Evolutionary conservation across 2,113 vertebrate species (phyloP).

Genomic region (Petaurus breviceps): DNA sequence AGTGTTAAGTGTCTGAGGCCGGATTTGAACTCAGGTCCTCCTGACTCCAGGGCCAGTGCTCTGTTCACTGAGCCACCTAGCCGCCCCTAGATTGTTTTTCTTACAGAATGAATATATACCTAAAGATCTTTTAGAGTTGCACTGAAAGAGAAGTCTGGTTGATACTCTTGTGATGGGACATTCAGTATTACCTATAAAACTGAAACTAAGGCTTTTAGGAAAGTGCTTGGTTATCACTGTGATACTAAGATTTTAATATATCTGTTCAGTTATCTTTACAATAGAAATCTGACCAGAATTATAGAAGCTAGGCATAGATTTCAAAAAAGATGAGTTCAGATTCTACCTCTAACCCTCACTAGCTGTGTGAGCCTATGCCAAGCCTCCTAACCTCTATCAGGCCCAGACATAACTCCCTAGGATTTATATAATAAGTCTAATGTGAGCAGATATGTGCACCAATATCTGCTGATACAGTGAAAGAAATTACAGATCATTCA

Average conservation of each 20-base stretch:
- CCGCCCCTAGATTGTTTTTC: too few species aligned
- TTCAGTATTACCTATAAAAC: neutral
- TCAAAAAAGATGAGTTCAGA: slow-evolving; percentile 61
- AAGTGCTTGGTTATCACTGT: slow-evolving; percentile 37
- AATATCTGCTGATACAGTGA: neutral
- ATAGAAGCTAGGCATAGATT: slow-evolving; percentile 15
- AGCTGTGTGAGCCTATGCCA: slow-evolving; percentile 24
- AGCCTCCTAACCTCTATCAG: slow-evolving; percentile 37
- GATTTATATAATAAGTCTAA: neutral
- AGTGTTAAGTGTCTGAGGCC: too few species aligned
- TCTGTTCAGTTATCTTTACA: slow-evolving; percentile 16
- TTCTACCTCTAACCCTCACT: slow-evolving; percentile 53
- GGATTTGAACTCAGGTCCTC: too few species aligned
- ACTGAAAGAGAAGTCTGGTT: neutral
- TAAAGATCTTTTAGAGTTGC: slow-evolving; percentile 25
- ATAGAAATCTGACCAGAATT: slow-evolving; percentile 38
- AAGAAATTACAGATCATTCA: neutral
- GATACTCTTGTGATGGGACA: neutral
- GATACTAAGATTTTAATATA: slow-evolving; percentile 34
- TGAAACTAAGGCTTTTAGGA: slow-evolving; percentile 17
- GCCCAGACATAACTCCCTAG: neutral
- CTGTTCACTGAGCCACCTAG: too few species aligned
- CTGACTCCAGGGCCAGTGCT: too few species aligned
- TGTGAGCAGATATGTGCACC: neutral
- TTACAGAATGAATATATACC: neutral